A percentile compares a stretch with the other conserved stretches of the same genome.
Evolutionary conservation across 2,888 invertebrate species (phyloP).

Genomic region (Cephus runcator): DNA sequence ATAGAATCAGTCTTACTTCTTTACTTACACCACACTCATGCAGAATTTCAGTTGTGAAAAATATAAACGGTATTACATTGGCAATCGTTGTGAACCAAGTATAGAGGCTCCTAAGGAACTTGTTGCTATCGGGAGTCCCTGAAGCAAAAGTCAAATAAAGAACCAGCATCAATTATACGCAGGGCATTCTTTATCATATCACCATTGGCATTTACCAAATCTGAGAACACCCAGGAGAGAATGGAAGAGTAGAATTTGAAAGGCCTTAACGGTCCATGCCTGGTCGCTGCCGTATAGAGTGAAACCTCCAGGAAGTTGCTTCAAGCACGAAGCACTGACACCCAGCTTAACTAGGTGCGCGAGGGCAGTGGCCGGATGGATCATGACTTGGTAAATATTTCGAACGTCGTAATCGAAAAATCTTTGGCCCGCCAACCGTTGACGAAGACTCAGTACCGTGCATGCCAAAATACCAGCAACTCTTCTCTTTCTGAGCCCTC

Average conservation of each 20-base stretch:
- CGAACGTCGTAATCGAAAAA: background rate
- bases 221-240: conserved; percentile 56
- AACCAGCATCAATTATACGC: background rate
- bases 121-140: conserved; percentile 32
- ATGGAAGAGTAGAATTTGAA: conserved; percentile 55
- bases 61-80: conserved; percentile 55
- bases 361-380: conserved; percentile 50
- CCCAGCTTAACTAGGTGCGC: conserved; percentile 54
- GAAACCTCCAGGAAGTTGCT: conserved; percentile 43
- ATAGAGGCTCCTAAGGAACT: conserved; percentile 53
- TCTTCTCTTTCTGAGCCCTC: background rate
- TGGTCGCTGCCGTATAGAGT: conserved; percentile 39
- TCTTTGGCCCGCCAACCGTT: background rate
- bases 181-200: background rate
- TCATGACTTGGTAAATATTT: conserved; percentile 37
- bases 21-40: conserved; percentile 46
- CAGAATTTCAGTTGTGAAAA: conserved; percentile 56
- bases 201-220: conserved; percentile 47
- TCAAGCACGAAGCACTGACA: conserved; percentile 53
- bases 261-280: conserved; percentile 54
- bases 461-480: background rate
- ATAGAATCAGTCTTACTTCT: conserved; percentile 45
- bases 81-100: conserved; percentile 51
- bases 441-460: background rate
- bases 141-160: background rate